Percentiles rank a stretch among this genome's conserved stretches.
These are phyloP conservation scores for Myotis lucifugus DNA, from an alignment of 2,113 vertebrate genomes.

Conservation along the genomic window DNA sequence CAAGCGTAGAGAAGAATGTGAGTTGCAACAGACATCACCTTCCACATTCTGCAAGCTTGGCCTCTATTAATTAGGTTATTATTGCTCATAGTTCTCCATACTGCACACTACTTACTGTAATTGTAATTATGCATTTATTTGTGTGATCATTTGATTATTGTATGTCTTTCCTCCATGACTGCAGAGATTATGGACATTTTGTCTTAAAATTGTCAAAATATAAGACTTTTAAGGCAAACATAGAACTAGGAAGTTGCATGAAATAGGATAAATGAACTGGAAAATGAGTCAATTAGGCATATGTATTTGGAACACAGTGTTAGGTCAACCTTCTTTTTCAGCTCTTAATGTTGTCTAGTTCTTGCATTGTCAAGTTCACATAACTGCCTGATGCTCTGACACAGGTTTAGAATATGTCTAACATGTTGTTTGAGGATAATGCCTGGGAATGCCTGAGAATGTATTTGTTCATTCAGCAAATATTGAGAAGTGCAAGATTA, in stretches of 20 bases:
- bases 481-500: slow-evolving; percentile 14
- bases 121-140: background rate
- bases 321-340: slow-evolving; percentile 30
- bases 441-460: background rate
- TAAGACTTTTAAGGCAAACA: slow-evolving; percentile 25
- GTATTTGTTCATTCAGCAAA: background rate
- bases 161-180: background rate
- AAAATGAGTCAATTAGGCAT: background rate
- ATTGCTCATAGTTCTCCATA: background rate
- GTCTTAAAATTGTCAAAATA: slow-evolving; percentile 11
- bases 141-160: background rate
- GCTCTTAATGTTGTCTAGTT: slow-evolving; percentile 39
- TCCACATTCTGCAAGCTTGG: background rate
- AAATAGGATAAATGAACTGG: slow-evolving; percentile 27
- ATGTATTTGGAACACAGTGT: slow-evolving; percentile 7
- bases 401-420: background rate
- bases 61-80: background rate
- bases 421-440: background rate
- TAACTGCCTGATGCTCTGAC: background rate
- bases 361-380: background rate
- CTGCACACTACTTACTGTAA: background rate
- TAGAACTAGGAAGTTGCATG: background rate
- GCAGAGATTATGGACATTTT: background rate
- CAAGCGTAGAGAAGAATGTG: background rate
- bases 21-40: background rate